These are phyloP conservation scores for Congeria kusceri DNA, from an alignment of 2,888 invertebrate species.

Conservation along the genomic window DNA sequence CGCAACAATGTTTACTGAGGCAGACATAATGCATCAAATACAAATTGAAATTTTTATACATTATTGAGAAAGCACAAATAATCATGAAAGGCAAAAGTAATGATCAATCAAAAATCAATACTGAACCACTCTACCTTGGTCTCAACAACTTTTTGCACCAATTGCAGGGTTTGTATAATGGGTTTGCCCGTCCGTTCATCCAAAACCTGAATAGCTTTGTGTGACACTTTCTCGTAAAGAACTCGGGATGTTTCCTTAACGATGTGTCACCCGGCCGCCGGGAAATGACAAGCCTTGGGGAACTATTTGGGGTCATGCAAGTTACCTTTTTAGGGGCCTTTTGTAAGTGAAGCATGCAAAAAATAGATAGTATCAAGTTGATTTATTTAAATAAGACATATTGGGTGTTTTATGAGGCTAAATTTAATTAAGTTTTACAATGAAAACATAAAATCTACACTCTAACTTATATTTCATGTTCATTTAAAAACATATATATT, in stretches of 20 bases:
- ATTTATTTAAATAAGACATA: no score
- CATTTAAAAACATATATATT: no score
- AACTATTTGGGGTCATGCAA: neutral
- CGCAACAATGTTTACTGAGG: no score
- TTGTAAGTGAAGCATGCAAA: neutral
- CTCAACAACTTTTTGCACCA: conserved; percentile 77
- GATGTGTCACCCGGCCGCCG: conserved; percentile 67
- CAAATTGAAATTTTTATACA: no score
- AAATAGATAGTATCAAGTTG: neutral
- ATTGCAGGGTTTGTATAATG: conserved; percentile 72
- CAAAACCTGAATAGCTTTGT: conserved; percentile 73
- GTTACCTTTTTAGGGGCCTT: neutral
- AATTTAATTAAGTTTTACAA: no score
- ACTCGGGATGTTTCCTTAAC: conserved; percentile 71
- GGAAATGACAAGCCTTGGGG: conserved; percentile 65
- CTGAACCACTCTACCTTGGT: conserved; percentile 81
- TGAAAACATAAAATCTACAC: no score
- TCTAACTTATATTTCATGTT: no score
- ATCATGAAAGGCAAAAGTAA: no score
- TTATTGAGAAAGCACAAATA: no score
- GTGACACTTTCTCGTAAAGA: conserved; percentile 72
- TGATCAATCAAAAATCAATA: no score
- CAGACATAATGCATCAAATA: no score
- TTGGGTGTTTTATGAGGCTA: no score
- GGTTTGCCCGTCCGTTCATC: conserved; percentile 77